Evolutionary conservation across 2,797 vertebrate genomes (phyloP).

Genomic region (Pseudochaenichthys georgianus): DNA sequence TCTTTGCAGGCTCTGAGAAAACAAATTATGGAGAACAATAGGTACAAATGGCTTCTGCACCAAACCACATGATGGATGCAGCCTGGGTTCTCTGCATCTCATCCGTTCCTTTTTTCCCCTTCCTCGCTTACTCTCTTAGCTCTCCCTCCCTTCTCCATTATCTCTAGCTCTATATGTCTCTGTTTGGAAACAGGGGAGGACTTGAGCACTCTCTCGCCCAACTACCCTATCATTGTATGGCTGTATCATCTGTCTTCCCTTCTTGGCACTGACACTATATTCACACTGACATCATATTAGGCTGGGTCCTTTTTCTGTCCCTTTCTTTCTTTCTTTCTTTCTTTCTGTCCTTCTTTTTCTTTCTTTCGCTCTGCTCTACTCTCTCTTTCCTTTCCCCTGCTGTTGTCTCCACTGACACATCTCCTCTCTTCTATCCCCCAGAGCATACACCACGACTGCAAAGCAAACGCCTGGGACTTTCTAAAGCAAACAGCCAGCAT

Average conservation of each 20-base stretch:
- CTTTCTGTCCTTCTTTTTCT: conserved; percentile 50
- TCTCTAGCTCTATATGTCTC: conserved; percentile 76
- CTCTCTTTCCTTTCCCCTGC: conserved; percentile 50
- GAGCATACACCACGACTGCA: conserved; percentile 71
- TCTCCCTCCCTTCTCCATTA: conserved; percentile 76
- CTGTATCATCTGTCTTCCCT: conserved; percentile 81
- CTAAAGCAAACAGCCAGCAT: conserved; percentile 82
- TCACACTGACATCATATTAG: conserved; percentile 81
- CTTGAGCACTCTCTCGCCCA: conserved; percentile 71
- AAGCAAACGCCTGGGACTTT: conserved; percentile 81
- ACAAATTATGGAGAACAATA: conserved; percentile 86
- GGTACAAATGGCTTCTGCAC: conserved; percentile 84
- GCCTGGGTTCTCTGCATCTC: conserved; percentile 73
- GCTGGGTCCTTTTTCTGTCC: conserved; percentile 64
- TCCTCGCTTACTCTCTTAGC: conserved; percentile 67
- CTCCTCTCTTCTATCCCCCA: conserved; percentile 69
- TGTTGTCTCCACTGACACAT: conserved; percentile 73
- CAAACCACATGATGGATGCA: conserved; percentile 84
- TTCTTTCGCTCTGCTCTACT: conserved; percentile 37
- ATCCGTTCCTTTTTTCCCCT: conserved; percentile 62
- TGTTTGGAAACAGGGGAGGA: conserved; percentile 75
- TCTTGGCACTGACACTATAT: conserved; percentile 79
- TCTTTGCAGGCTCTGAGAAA: conserved; percentile 75
- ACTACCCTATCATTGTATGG: conserved; percentile 76
- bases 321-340: conserved; percentile 46